Evolutionary conservation across 2,888 invertebrate species (phyloP), one percentile per base, ranked within the genome.

Genomic region (Argyra leucocephala): DNA sequence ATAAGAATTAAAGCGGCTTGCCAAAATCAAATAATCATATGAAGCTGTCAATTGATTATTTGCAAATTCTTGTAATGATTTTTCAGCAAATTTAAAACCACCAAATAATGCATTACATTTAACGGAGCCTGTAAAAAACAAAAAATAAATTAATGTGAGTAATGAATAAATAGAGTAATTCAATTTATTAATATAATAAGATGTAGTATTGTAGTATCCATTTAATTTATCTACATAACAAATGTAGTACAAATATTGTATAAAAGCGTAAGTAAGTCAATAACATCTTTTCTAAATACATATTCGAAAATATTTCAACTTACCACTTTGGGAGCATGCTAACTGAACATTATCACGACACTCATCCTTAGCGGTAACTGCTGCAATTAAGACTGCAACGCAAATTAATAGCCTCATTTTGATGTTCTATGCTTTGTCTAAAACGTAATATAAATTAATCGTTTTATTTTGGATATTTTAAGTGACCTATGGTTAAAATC

Each of bases 1-100:
- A 76, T 87, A 91, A 73, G 88, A 89, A 72, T 87, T 87, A 78
- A 88, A 92, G 77, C 88, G 86, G 0, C 90, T 85, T 0, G 90
- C 84, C 76, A 91, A 83, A 2, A 91, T 79, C 12, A 92, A 81
- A 72, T 88, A 90, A 68, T 91, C 88, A 73, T 86, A 91, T 1
- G 90, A 91, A n/a, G 86, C 82, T 64, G 84, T 82, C 36, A 92
- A 80, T 71, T 90, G 88, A 1, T 84, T 78, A 72, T 86, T 88
- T 75, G 81, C 70, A 70, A 76, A 78, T 18, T 72, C 69, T 69
- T 77, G 75, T 10, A 79, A 64, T 64, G 73, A 72, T 24, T 68
- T 65, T 70, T 76, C 73, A 62, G 73, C 69, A 61, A 73, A 71
- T 2, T 70, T 69, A 64, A 77, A 75, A 65, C 76, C 76, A 58